Conservation (phyloP, 2,888 invertebrate species). For the Acronicta psi region DNA sequence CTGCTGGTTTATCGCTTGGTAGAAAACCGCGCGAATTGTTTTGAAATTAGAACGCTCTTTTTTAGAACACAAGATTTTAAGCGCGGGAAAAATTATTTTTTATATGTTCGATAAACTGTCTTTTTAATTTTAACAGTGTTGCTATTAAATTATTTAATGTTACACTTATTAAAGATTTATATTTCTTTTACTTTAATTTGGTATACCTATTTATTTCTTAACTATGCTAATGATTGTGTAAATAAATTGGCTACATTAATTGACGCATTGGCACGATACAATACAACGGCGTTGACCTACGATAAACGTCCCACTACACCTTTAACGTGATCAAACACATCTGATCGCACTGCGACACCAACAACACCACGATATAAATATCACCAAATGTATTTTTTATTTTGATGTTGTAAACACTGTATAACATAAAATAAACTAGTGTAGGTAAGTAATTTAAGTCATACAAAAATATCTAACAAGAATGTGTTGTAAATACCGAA, state of each 20-base stretch:
- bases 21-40: constrained; percentile 39
- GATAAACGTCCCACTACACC: constrained; percentile 61
- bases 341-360: constrained; percentile 75
- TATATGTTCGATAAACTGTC: background rate
- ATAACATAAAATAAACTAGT: constrained; percentile 9
- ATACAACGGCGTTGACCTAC: constrained; percentile 66
- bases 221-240: constrained; percentile 42
- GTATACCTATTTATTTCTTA: background rate
- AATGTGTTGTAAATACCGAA: constrained; percentile 72
- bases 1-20: constrained; percentile 54
- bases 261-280: constrained; percentile 60
- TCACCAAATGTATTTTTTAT: constrained; percentile 37
- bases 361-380: constrained; percentile 40
- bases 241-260: constrained; percentile 42
- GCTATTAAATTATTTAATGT: no score
- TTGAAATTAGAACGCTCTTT: constrained; percentile 25
- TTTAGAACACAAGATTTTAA: constrained; percentile 6
- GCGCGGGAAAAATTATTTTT: constrained; percentile 13
- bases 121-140: background rate
- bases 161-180: background rate
- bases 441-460: constrained; percentile 24
- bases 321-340: constrained; percentile 72
- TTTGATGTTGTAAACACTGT: constrained; percentile 7
- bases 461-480: constrained; percentile 37
- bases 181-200: background rate